Percentiles rank a stretch among this genome's conserved stretches.
phyloP scores from a whole-genome alignment of 2,113 vertebrate genomes.

The Oryctolagus cuniculus region mOryCun1.1 NC_091442.1:8140001-8140500 shows the following conservation, averaged over 20 bases:
- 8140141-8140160: slow-evolving; percentile 72
- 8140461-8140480: background rate
- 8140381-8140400: slow-evolving; percentile 48
- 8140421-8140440: background rate
- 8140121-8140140: slow-evolving; percentile 70
- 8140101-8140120: slow-evolving; percentile 68
- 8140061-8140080: too few relatives aligned
- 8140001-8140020: too few relatives aligned
- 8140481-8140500: slow-evolving; percentile 59
- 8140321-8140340: slow-evolving; percentile 78
- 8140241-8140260: slow-evolving; percentile 79
- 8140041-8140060: too few relatives aligned
- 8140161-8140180: slow-evolving; percentile 69
- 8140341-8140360: slow-evolving; percentile 68
- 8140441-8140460: background rate
- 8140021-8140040: too few relatives aligned
- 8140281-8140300: slow-evolving; percentile 68
- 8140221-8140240: slow-evolving; percentile 79
- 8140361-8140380: background rate
- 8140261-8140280: slow-evolving; percentile 85
- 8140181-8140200: slow-evolving; percentile 73
- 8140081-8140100: slow-evolving; percentile 19
- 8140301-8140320: slow-evolving; percentile 74
- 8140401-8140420: slow-evolving; percentile 3
- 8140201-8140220: slow-evolving; percentile 82